Evolutionary conservation across 2,888 invertebrate species (phyloP).

Genomic region (Stomorhina lunata): DNA sequence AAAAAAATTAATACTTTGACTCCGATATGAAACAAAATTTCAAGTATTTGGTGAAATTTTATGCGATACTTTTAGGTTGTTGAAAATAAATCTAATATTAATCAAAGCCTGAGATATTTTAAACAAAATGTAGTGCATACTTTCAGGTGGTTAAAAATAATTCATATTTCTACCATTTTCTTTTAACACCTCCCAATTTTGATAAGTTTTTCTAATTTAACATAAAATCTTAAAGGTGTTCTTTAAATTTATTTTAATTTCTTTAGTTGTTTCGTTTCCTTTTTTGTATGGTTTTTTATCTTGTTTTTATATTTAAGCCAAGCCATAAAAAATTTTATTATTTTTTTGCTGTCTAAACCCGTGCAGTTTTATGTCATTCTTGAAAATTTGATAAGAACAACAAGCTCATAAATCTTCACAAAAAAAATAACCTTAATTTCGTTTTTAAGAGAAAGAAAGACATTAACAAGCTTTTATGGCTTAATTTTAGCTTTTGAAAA

Average conservation of each 20-base stretch:
- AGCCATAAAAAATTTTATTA: neutral
- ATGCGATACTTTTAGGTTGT: too few relatives aligned
- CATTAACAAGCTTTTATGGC: constrained; percentile 27
- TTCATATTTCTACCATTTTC: neutral
- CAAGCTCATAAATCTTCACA: constrained; percentile 20
- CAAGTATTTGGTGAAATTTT: too few relatives aligned
- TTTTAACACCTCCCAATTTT: neutral
- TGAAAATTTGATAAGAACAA: constrained; percentile 10
- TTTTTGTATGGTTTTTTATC: neutral
- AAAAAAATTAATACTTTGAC: too few relatives aligned
- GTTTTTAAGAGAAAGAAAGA: neutral
- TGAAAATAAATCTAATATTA: too few relatives aligned
- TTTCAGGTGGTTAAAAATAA: neutral
- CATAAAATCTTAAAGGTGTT: too few relatives aligned
- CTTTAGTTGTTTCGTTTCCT: neutral
- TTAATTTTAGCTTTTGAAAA: constrained; percentile 12
- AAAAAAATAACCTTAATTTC: neutral
- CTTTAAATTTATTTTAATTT: neutral
- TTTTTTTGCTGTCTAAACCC: neutral
- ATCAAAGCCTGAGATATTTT: too few relatives aligned
- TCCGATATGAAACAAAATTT: too few relatives aligned
- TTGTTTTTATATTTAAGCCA: neutral
- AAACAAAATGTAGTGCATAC: neutral
- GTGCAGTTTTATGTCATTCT: neutral
- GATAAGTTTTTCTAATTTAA: neutral